A percentile compares a stretch with the other conserved stretches of the same genome.
Evolutionary conservation across 2,113 vertebrate species (phyloP).

Genomic region (Accipiter cooperii): DNA sequence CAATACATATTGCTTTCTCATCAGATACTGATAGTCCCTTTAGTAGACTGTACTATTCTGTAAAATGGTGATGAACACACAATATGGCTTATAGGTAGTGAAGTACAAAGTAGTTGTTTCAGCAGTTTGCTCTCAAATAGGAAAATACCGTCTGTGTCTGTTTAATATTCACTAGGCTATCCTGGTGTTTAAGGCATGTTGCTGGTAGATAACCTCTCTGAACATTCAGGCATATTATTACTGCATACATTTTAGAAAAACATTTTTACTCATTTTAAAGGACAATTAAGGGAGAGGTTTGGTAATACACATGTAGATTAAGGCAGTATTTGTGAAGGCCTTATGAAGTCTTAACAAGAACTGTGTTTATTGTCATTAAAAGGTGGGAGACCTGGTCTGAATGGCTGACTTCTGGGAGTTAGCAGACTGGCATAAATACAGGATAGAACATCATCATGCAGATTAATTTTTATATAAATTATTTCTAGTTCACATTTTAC

Average conservation of each 20-base stretch:
- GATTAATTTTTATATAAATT: not conserved
- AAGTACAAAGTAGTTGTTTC: constrained; percentile 45
- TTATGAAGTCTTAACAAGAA: not conserved
- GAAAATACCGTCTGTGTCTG: not conserved
- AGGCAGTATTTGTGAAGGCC: not conserved
- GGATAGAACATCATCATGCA: not conserved
- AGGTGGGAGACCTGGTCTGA: not conserved
- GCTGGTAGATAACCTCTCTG: not conserved
- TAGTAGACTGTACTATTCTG: too few species aligned
- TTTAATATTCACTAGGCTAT: not conserved
- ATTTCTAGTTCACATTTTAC: not conserved
- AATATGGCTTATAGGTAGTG: not conserved
- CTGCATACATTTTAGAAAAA: not conserved
- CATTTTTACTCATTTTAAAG: not conserved
- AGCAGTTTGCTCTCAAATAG: constrained; percentile 14
- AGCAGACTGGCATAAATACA: not conserved
- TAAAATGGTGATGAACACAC: not conserved
- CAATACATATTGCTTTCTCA: too few species aligned
- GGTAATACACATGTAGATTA: not conserved
- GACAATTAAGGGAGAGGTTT: not conserved
- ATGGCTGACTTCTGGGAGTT: not conserved
- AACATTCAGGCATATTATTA: not conserved
- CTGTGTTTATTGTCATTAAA: not conserved
- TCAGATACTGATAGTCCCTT: too few species aligned
- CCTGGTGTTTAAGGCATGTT: not conserved